A percentile compares a stretch with the other conserved stretches of the same genome.
Conservation (phyloP, 2,113 vertebrate species). For the Sorex fumeus region DNA sequence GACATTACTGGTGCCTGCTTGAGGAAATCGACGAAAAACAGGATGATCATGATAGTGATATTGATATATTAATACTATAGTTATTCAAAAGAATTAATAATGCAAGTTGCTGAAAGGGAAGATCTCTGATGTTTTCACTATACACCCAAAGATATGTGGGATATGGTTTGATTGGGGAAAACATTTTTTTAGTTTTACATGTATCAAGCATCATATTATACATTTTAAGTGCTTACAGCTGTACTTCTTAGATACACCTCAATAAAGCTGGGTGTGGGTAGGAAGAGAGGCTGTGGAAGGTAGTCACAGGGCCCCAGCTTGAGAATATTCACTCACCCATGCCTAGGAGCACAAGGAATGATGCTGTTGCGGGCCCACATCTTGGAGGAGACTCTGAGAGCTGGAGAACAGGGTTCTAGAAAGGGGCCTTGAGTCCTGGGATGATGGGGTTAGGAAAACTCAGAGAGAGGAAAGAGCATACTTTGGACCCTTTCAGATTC, state of each 20-base stretch:
- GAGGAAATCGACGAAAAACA: too few relatives aligned
- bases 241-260: background rate
- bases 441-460: too few relatives aligned
- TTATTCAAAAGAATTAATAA: too few relatives aligned
- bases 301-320: too few relatives aligned
- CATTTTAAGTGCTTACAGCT: background rate
- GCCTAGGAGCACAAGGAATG: too few relatives aligned
- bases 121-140: background rate
- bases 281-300: background rate
- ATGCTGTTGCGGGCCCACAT: too few relatives aligned
- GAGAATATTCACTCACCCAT: too few relatives aligned
- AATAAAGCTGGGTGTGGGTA: background rate
- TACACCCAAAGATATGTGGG: background rate
- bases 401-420: accelerated
- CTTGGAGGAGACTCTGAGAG: background rate
- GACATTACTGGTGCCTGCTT: too few relatives aligned
- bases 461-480: background rate
- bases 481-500: background rate
- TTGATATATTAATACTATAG: too few relatives aligned
- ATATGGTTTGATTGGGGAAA: background rate
- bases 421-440: background rate
- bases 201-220: background rate
- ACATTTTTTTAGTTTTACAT: background rate
- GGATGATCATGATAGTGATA: too few relatives aligned
- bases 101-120: background rate